Evolutionary conservation across 2,888 invertebrate genomes (phyloP), one percentile per base, ranked within the genome.

Genomic region (Atrina japonica): DNA sequence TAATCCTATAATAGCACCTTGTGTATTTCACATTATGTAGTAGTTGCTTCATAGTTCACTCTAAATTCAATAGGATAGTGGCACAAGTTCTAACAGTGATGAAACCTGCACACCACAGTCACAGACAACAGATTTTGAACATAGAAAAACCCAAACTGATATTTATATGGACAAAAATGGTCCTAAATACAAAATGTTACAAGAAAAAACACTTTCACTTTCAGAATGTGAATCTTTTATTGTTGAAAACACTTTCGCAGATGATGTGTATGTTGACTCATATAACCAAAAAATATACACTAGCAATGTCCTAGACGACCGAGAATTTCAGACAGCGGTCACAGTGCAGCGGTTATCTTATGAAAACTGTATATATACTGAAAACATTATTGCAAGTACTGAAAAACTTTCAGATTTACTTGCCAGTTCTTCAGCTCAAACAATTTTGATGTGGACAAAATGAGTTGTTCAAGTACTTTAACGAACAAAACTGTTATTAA

Each of bases 231-330:
- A 49, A 1, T 61, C 40, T 21, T 61, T 61, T 21, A 50, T 61
- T 18, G 21, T 23, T 49, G 50, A 61, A 61, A 61, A 61, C 35
- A 73, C 68, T n/a, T 18, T 59, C 11, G 68, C 64, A 21, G 56
- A 40, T 23, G 65, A 73, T 52, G 49, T 68, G 14, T 64, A 59
- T 47, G 50, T 68, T 23, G 65, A 73, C 29, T 41, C 35, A 35
- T n/a, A 27, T 40, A 52, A 23, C 11, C 49, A 68, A 30, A 65
- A 64, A 35, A 21, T 52, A 14, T 47, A 59, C 47, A 35, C 35
- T 21, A 65, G 66, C 11, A 52, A 60, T 30, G 16, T 59, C 29
- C 45, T 59, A 30, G 52, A 64, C 16, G 41, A 69, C 30, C 41
- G 63, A 50, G 52, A 35, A 29, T 55, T 41, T 40, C 55, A 55